Conservation (phyloP, 2,797 vertebrate genomes). For the Crypturellus tataupa region DNA sequence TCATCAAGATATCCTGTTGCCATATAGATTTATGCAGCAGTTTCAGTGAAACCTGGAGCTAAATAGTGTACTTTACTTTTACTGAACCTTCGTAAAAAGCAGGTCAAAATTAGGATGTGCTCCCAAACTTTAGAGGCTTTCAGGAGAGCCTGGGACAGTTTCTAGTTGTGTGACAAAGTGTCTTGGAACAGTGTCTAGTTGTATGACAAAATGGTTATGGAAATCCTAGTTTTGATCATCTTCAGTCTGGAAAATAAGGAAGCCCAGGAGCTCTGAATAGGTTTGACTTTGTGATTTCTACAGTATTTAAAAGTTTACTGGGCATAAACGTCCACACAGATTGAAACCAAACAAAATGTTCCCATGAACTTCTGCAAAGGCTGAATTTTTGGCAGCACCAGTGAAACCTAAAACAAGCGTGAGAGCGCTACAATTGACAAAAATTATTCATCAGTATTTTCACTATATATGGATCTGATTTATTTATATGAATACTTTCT, state of each 20-base stretch:
- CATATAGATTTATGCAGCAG: background rate
- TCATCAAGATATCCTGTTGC: background rate
- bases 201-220: background rate
- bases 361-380: slow-evolving; percentile 32
- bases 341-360: slow-evolving; percentile 45
- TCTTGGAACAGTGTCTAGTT: background rate
- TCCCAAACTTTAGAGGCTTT: background rate
- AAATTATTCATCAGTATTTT: slow-evolving; percentile 34
- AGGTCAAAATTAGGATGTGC: background rate
- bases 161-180: background rate
- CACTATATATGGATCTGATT: background rate
- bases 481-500: slow-evolving; percentile 15
- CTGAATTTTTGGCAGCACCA: slow-evolving; percentile 36
- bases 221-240: background rate
- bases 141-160: background rate
- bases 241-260: background rate
- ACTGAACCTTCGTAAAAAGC: background rate
- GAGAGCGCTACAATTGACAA: slow-evolving; percentile 24
- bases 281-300: background rate
- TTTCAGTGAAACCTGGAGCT: background rate
- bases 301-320: background rate
- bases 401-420: slow-evolving; percentile 35
- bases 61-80: background rate
- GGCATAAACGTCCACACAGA: background rate
- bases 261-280: background rate